A percentile compares a stretch with the other conserved stretches of the same genome.
Conservation (phyloP, 2,888 invertebrate species). For the Drosophila paracracens region DNA sequence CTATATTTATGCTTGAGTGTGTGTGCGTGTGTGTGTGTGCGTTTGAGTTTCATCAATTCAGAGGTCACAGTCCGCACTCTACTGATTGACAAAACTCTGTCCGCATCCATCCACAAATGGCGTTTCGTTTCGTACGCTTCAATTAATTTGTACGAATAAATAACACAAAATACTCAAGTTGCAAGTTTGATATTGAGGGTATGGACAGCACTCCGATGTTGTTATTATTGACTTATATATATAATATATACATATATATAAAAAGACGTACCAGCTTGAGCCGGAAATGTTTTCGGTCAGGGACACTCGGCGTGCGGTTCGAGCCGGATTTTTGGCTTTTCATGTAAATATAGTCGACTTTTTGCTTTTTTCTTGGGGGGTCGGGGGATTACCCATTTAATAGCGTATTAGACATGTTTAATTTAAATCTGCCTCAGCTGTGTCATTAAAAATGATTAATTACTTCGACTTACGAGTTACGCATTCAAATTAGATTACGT, state of each 20-base stretch:
- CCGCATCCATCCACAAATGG: constrained; percentile 22
- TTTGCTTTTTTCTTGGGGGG: constrained; percentile 10
- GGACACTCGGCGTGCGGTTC: constrained; percentile 50
- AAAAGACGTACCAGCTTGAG: constrained; percentile 45
- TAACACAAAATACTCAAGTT: constrained; percentile 64
- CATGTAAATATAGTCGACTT: constrained; percentile 25
- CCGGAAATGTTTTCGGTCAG: constrained; percentile 65
- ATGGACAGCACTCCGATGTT: constrained; percentile 6
- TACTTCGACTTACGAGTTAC: background rate
- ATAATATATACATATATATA: constrained; percentile 4
- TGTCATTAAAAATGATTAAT: background rate
- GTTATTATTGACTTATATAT: constrained; percentile 18
- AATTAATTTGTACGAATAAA: constrained; percentile 67
- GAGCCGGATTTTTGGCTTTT: constrained; percentile 48
- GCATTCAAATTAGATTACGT: background rate
- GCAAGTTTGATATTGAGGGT: constrained; percentile 46
- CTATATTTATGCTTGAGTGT: background rate
- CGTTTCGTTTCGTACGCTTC: constrained; percentile 50
- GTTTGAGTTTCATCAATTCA: constrained; percentile 38
- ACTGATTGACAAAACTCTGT: constrained; percentile 50
- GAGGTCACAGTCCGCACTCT: constrained; percentile 46
- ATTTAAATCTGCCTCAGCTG: background rate
- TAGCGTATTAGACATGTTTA: background rate
- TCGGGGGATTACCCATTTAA: background rate
- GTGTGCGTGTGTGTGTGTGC: too few relatives aligned